Percentiles rank a stretch among this genome's conserved stretches.
These are phyloP conservation scores for Crotalus tigris DNA, from an alignment of 2,113 vertebrate species.

Conservation along the genomic window DNA sequence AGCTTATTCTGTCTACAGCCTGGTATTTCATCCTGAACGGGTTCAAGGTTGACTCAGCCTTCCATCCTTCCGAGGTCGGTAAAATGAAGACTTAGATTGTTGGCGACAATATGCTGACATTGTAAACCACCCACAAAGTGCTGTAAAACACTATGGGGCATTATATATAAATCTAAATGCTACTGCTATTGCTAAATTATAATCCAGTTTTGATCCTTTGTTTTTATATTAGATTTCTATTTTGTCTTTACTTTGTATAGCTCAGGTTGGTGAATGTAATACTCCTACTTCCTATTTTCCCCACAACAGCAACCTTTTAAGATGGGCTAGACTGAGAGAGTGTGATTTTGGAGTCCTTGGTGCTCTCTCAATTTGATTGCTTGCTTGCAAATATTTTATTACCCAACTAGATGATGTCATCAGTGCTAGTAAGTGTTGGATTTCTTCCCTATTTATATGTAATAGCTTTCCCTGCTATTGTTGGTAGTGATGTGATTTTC, in stretches of 20 bases:
- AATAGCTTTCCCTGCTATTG: background rate
- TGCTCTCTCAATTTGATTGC: background rate
- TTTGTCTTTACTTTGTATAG: background rate
- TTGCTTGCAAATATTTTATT: background rate
- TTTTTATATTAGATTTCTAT: background rate
- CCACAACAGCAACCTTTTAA: background rate
- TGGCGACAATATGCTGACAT: background rate
- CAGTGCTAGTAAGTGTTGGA: background rate
- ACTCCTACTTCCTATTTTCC: background rate
- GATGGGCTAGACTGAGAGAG: background rate
- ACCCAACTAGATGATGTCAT: background rate
- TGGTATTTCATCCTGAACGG: background rate
- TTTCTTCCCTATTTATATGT: background rate
- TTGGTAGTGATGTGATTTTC: background rate
- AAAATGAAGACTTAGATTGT: background rate
- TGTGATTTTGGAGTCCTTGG: background rate
- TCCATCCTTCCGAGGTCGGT: background rate
- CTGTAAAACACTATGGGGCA: background rate
- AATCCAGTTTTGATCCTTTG: background rate
- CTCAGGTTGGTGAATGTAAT: background rate
- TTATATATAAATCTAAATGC: background rate
- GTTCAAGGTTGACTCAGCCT: background rate
- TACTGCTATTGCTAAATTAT: background rate
- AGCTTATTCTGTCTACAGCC: background rate
- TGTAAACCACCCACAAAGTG: background rate